These are phyloP conservation scores for Heteromormyrus szaboi DNA, from an alignment of 2,797 vertebrate species.

Conservation along the genomic window DNA sequence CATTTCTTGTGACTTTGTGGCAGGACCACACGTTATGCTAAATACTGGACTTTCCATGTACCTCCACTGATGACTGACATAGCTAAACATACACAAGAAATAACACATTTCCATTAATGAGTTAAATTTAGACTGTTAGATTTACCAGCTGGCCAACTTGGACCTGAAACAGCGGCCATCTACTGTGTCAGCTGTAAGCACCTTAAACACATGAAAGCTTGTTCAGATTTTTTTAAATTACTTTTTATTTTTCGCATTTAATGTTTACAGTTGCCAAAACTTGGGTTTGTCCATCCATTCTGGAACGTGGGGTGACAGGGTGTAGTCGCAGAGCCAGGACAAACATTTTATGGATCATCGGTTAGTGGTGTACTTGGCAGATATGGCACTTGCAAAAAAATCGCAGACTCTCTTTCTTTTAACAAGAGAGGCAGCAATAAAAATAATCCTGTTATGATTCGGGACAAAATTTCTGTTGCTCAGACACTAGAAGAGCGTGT, in stretches of 20 bases:
- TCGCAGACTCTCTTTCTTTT: background rate
- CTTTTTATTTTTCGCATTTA: background rate
- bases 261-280: background rate
- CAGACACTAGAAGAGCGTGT: background rate
- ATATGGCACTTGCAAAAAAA: background rate
- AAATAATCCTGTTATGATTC: background rate
- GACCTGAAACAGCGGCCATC: background rate
- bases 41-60: background rate
- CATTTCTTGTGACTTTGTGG: background rate
- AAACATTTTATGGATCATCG: background rate
- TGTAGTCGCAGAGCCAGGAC: background rate
- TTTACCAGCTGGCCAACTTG: background rate
- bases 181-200: background rate
- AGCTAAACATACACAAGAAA: background rate
- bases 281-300: background rate
- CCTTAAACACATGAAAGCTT: background rate
- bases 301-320: background rate
- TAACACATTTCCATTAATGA: background rate
- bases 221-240: background rate
- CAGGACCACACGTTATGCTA: background rate
- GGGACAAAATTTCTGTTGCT: background rate
- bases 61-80: background rate
- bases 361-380: background rate
- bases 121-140: background rate
- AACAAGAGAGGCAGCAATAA: background rate